Conservation (phyloP, 2,797 vertebrate species). For the Platalea minor region DNA sequence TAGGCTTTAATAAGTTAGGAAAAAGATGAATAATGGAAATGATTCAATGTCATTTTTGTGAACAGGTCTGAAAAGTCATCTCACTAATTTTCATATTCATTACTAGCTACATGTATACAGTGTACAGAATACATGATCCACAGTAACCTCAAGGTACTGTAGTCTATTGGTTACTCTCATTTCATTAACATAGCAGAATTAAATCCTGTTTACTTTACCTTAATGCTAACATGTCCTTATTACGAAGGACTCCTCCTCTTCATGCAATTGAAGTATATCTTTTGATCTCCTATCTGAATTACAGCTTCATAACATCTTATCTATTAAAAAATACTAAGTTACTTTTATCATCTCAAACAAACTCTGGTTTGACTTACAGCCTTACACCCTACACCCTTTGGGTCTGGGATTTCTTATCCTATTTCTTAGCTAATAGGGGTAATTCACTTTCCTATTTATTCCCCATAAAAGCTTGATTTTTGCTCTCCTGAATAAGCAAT, state of each 20-base stretch:
- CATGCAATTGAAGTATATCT: background rate
- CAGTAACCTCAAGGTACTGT: background rate
- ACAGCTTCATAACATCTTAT: background rate
- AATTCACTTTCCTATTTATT: background rate
- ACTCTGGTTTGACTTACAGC: background rate
- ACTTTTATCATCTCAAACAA: background rate
- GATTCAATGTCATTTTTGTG: background rate
- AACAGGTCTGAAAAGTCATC: background rate
- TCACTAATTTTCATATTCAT: background rate
- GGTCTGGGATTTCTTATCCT: background rate
- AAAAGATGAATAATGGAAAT: background rate
- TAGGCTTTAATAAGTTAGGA: background rate
- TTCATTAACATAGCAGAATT: background rate
- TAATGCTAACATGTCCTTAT: background rate
- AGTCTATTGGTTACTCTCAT: background rate
- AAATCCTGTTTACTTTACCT: background rate
- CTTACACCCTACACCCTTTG: background rate
- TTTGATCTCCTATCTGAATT: background rate
- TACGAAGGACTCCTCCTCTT: background rate
- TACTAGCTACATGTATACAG: background rate
- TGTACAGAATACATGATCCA: background rate
- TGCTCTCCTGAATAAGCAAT: background rate
- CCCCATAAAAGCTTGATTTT: background rate
- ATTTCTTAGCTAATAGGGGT: background rate
- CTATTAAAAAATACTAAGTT: background rate